Conservation (phyloP, 92 coral and sea anemone genomes). For the Hydrozoanthus gracilis region DNA sequence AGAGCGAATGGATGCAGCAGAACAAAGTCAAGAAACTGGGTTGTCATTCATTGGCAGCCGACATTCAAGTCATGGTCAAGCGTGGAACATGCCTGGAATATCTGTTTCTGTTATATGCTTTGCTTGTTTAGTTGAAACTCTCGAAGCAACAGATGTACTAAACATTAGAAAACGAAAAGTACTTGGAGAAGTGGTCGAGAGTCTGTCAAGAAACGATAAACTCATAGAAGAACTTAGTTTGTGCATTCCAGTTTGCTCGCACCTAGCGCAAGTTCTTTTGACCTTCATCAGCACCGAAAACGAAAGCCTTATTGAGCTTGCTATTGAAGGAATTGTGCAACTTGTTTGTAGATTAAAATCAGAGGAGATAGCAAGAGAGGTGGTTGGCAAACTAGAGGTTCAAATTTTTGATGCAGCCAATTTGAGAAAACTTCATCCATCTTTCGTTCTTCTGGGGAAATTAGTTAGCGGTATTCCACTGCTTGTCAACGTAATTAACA, state of each 20-base stretch:
- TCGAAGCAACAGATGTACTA: constrained; percentile 70
- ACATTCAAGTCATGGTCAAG: constrained; percentile 80
- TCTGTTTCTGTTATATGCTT: constrained; percentile 75
- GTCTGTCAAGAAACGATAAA: constrained; percentile 64
- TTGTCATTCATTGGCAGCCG: constrained; percentile 82
- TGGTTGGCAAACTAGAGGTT: constrained; percentile 66
- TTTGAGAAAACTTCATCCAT: constrained; percentile 75
- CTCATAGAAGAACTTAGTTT: constrained; percentile 57
- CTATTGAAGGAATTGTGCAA: constrained; percentile 69
- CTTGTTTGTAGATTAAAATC: constrained; percentile 68
- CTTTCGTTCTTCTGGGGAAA: constrained; percentile 77
- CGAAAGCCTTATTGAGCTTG: constrained; percentile 58
- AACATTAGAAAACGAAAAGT: constrained; percentile 79
- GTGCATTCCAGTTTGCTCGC: constrained; percentile 66
- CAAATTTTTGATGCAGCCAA: constrained; percentile 66
- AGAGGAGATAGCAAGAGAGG: constrained; percentile 76
- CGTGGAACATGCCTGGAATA: constrained; percentile 79
- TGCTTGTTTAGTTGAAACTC: constrained; percentile 92
- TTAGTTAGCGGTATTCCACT: constrained; percentile 71
- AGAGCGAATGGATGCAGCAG: constrained; percentile 20
- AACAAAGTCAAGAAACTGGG: constrained; percentile 48
- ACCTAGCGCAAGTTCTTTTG: constrained; percentile 68
- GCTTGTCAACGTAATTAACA: constrained; percentile 60
- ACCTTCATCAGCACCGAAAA: constrained; percentile 72
- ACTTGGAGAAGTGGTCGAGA: constrained; percentile 74